Percentiles rank a stretch among this genome's conserved stretches.
These are phyloP conservation scores for Epizoanthus illoricatus DNA, from an alignment of 92 coral and sea anemone genomes.

Conservation along the genomic window DNA sequence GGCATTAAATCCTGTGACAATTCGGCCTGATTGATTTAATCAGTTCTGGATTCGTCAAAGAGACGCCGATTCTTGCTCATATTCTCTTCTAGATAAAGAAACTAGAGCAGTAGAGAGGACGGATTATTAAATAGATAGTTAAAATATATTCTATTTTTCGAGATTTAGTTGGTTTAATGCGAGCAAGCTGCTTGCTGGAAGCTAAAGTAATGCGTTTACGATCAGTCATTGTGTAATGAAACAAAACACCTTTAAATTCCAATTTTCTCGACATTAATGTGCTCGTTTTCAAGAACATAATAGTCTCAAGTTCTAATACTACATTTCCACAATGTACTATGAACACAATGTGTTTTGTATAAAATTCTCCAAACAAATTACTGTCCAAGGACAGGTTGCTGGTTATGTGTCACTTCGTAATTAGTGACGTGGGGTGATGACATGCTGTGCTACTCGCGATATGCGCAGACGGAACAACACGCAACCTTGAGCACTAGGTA, in stretches of 20 bases:
- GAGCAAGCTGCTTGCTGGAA: neutral
- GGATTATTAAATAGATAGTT: neutral
- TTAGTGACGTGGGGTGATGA: slow-evolving; percentile 36
- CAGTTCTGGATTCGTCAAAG: too few relatives aligned
- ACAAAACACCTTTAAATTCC: slow-evolving; percentile 5
- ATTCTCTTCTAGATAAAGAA: too few relatives aligned
- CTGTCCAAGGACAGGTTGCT: slow-evolving; percentile 4
- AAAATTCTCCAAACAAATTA: neutral
- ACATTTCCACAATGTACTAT: too few relatives aligned
- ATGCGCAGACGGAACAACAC: slow-evolving; percentile 34
- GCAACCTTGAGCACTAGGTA: slow-evolving; percentile 32
- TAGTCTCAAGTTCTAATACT: too few relatives aligned
- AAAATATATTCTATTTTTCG: slow-evolving; percentile 9
- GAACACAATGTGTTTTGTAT: neutral
- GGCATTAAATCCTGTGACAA: too few relatives aligned
- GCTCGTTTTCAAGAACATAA: too few relatives aligned
- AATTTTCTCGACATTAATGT: too few relatives aligned
- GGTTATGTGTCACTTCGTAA: slow-evolving; percentile 17
- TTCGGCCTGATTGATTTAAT: too few relatives aligned
- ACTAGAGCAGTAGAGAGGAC: too few relatives aligned
- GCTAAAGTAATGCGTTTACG: neutral
- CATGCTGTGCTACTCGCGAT: slow-evolving; percentile 11
- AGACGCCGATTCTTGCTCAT: too few relatives aligned
- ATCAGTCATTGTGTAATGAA: slow-evolving; percentile 2
- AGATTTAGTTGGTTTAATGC: slow-evolving; percentile 26